phyloP scores from a whole-genome alignment of 37 sponge, comb jelly and placozoan species.

The Haliclona indistincta region DNA sequence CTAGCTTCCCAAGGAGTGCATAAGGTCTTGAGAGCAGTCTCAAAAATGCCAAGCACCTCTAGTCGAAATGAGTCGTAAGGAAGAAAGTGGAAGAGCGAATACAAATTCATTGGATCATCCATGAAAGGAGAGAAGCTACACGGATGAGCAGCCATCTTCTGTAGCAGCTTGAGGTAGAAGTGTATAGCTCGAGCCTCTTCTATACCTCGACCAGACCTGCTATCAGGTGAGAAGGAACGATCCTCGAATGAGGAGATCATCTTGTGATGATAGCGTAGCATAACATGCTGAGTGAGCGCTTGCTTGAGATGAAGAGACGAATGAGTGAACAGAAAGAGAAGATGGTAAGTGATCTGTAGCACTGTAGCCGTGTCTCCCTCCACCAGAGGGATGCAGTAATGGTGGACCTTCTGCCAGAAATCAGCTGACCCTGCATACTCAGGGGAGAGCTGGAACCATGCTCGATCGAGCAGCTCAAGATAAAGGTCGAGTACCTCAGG shows the following conservation, averaged over 20 bases:
- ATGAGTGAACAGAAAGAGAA: constrained; percentile 65
- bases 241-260: constrained; percentile 1
- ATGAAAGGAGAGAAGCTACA: constrained; percentile 27
- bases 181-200: constrained; percentile 30
- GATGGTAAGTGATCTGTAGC: constrained; percentile 48
- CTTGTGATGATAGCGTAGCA: constrained; percentile 41
- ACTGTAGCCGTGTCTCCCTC: constrained; percentile 11
- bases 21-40: constrained; percentile 34
- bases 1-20: neutral
- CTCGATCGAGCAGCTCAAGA: constrained; percentile 57
- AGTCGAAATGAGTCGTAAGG: constrained; percentile 28
- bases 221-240: neutral
- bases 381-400: constrained; percentile 39
- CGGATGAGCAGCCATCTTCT: constrained; percentile 30
- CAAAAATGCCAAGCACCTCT: constrained; percentile 31
- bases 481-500: constrained; percentile 56
- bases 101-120: constrained; percentile 15
- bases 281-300: constrained; percentile 42
- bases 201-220: neutral
- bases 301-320: constrained; percentile 34
- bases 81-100: constrained; percentile 47
- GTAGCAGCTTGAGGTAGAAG: constrained; percentile 49
- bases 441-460: constrained; percentile 62
- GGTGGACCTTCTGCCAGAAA: constrained; percentile 56
- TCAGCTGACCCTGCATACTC: constrained; percentile 22